These are phyloP conservation scores for Thereva nobilitata DNA, from an alignment of 2,888 invertebrate genomes.

Conservation along the genomic window DNA sequence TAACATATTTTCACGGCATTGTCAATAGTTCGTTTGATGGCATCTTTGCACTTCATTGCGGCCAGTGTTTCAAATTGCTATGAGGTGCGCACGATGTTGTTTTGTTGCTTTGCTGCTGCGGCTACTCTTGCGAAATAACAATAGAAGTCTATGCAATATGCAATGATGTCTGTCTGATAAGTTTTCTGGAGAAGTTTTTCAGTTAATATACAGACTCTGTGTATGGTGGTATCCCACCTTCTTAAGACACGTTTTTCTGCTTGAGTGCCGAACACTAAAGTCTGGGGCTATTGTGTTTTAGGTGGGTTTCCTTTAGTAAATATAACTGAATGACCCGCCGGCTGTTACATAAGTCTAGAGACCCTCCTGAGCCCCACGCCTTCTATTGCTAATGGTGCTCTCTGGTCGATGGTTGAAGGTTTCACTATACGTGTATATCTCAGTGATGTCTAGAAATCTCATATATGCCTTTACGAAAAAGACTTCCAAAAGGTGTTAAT, in stretches of 20 bases:
- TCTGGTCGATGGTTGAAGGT: background rate
- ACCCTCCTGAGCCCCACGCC: slow-evolving; percentile 4
- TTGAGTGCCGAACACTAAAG: slow-evolving; percentile 1
- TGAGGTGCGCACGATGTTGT: background rate
- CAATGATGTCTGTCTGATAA: no score
- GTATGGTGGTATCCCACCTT: no score
- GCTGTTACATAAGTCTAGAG: slow-evolving; percentile 6
- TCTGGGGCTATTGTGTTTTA: slow-evolving; percentile 1
- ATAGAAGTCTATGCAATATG: no score
- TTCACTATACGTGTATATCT: slow-evolving; percentile 12
- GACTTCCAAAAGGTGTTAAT: slow-evolving; percentile 25
- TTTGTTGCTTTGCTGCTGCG: background rate
- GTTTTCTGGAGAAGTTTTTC: no score
- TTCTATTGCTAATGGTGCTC: background rate
- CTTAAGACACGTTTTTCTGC: background rate
- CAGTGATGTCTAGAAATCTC: background rate
- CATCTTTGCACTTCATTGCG: slow-evolving; percentile 4
- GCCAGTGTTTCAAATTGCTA: background rate
- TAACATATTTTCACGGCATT: slow-evolving; percentile 26
- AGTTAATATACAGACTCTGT: no score
- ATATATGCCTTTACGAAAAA: background rate
- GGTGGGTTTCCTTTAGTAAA: background rate
- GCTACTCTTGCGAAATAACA: no score
- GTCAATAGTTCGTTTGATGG: slow-evolving; percentile 2
- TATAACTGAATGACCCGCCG: background rate